Percentiles rank a stretch among this genome's conserved stretches.
Evolutionary conservation across 1,140 invertebrate species (phyloP).

Genomic region (Harlomillsia oculata): DNA sequence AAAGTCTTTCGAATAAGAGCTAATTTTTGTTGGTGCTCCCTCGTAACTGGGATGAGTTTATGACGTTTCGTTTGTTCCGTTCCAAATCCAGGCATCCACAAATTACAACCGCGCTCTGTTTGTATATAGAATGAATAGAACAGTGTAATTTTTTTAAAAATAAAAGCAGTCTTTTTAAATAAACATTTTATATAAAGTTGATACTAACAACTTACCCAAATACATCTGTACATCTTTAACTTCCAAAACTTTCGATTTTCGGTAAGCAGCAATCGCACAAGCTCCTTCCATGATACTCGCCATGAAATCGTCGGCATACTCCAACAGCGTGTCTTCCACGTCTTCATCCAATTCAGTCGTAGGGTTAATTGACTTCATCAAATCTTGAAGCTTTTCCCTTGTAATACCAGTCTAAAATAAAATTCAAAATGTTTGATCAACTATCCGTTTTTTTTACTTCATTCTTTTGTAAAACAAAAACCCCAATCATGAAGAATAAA

Average conservation of each 20-base stretch:
- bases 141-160: not conserved
- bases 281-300: slow-evolving; percentile 81
- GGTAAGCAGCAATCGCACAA: slow-evolving; percentile 82
- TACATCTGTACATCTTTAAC: slow-evolving; percentile 90
- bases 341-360: slow-evolving; percentile 93
- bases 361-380: slow-evolving; percentile 87
- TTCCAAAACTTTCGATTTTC: slow-evolving; percentile 79
- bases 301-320: slow-evolving; percentile 92
- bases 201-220: slow-evolving; percentile 54
- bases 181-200: not conserved
- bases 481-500: too few species aligned
- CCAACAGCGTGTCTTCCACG: slow-evolving; percentile 85
- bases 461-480: too few species aligned
- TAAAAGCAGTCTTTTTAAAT: too few species aligned
- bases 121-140: slow-evolving; percentile 26
- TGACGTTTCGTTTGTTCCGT: slow-evolving; percentile 84
- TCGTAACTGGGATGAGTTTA: slow-evolving; percentile 78
- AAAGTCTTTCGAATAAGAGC: slow-evolving; percentile 82
- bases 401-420: too few species aligned
- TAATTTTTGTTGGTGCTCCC: slow-evolving; percentile 88
- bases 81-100: slow-evolving; percentile 94
- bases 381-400: slow-evolving; percentile 75
- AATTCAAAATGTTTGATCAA: too few species aligned
- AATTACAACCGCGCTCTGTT: slow-evolving; percentile 82
- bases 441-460: too few species aligned